Percentiles rank a stretch among this genome's conserved stretches.
These are phyloP conservation scores for Bryconaethiops microstoma DNA, from an alignment of 2,797 vertebrate genomes.

Conservation along the genomic window DNA sequence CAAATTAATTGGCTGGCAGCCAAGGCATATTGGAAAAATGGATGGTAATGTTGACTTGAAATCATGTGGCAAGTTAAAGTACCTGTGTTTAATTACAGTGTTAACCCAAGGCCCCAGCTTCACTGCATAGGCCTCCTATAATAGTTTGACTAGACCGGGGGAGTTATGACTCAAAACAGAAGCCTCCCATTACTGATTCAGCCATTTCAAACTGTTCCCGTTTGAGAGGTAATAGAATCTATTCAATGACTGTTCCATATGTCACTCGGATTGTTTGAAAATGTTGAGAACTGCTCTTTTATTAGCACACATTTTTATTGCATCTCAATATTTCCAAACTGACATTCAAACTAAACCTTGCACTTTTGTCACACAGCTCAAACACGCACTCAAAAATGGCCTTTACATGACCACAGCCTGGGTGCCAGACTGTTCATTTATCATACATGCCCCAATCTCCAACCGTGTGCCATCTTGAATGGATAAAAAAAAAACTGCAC, in stretches of 20 bases:
- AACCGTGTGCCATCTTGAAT: constrained; percentile 29
- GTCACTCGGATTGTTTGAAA: neutral
- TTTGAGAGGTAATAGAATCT: constrained; percentile 5
- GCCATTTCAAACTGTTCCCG: neutral
- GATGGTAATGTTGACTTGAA: neutral
- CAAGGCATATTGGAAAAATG: neutral
- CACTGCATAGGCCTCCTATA: neutral
- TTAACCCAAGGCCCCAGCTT: neutral
- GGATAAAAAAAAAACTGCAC: constrained; percentile 3
- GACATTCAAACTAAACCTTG: neutral
- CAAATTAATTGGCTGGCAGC: neutral
- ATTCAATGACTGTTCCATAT: neutral
- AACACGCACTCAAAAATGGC: neutral
- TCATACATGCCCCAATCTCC: constrained; percentile 31
- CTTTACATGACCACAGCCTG: constrained; percentile 18
- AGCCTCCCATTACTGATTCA: neutral
- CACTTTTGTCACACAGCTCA: constrained; percentile 14
- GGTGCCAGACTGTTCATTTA: constrained; percentile 12
- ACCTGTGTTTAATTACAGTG: neutral
- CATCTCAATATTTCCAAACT: neutral
- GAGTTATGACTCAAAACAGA: neutral
- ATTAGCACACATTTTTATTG: neutral
- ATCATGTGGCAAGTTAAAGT: neutral
- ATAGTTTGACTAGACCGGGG: constrained; percentile 9
- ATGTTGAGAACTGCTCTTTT: neutral